These are phyloP conservation scores for Callyntrura guangdongensis DNA, from an alignment of 2,888 invertebrate genomes.

Conservation along the genomic window DNA sequence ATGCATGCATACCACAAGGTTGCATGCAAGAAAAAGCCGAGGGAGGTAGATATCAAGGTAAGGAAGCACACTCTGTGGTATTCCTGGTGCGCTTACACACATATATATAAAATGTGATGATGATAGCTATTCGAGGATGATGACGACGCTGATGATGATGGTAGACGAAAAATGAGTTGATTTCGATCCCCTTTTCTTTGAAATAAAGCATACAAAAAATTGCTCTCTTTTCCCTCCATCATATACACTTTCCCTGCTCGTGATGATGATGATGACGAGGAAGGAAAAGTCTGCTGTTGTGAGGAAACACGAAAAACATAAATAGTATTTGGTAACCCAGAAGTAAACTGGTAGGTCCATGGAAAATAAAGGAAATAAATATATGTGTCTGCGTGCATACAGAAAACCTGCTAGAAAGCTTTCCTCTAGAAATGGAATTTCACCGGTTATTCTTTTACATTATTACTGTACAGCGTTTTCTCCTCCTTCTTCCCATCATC, in stretches of 20 bases:
- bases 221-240: background rate
- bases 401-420: background rate
- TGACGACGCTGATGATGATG: too few species aligned
- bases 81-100: background rate
- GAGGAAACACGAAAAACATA: background rate
- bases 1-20: slow-evolving; percentile 15
- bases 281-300: background rate
- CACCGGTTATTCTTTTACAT: background rate
- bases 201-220: background rate
- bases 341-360: background rate
- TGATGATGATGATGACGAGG: background rate
- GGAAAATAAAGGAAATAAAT: slow-evolving; percentile 22
- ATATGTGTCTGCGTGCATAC: background rate
- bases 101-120: background rate
- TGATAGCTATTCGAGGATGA: background rate
- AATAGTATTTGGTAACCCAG: background rate
- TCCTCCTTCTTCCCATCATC: slow-evolving; percentile 6
- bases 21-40: slow-evolving; percentile 18
- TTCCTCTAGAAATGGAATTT: background rate
- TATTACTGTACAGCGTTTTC: background rate
- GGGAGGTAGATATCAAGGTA: slow-evolving; percentile 15
- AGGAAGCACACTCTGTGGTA: background rate
- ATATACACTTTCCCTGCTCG: background rate
- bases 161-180: background rate
- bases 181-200: background rate